These are phyloP conservation scores for Aphidius ervi DNA, from an alignment of 1,140 invertebrate genomes.

Conservation along the genomic window DNA sequence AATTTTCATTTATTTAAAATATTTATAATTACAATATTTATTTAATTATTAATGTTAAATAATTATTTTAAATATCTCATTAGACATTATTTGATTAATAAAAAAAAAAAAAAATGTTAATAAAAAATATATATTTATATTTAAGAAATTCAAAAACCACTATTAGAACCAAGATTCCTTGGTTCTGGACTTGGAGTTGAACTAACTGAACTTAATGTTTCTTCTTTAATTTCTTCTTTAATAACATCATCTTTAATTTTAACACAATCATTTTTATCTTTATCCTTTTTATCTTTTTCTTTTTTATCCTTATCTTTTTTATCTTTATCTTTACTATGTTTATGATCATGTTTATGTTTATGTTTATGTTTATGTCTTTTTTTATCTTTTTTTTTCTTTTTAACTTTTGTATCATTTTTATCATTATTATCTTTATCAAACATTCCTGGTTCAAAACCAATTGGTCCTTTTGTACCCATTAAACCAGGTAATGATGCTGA, in stretches of 20 bases:
- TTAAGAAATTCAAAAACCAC: constrained; percentile 37
- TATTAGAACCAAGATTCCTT: constrained; percentile 26
- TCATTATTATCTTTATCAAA: constrained; percentile 58
- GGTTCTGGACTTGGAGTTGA: constrained; percentile 59
- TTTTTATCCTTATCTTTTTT: constrained; percentile 59
- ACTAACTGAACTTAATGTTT: constrained; percentile 62
- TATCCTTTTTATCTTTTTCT: constrained; percentile 52
- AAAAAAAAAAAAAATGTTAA: too few species aligned
- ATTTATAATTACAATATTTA: too few species aligned
- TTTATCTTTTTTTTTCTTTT: constrained; percentile 75
- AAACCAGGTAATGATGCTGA: constrained; percentile 69
- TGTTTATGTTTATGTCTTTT: constrained; percentile 80
- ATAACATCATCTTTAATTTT: constrained; percentile 44
- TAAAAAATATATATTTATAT: constrained; percentile 10
- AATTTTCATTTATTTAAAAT: too few species aligned
- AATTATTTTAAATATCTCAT: too few species aligned
- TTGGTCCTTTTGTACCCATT: constrained; percentile 61
- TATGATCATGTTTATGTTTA: constrained; percentile 70
- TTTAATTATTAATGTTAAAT: too few species aligned
- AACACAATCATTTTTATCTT: constrained; percentile 50
- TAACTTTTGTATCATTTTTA: constrained; percentile 57
- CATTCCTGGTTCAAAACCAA: constrained; percentile 77
- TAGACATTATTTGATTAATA: too few species aligned
- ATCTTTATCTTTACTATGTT: constrained; percentile 58
- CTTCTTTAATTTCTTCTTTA: constrained; percentile 53